Base-by-base conservation (phyloP, 2,888 invertebrate genomes). In the Drosophila melanosoma region DNA sequence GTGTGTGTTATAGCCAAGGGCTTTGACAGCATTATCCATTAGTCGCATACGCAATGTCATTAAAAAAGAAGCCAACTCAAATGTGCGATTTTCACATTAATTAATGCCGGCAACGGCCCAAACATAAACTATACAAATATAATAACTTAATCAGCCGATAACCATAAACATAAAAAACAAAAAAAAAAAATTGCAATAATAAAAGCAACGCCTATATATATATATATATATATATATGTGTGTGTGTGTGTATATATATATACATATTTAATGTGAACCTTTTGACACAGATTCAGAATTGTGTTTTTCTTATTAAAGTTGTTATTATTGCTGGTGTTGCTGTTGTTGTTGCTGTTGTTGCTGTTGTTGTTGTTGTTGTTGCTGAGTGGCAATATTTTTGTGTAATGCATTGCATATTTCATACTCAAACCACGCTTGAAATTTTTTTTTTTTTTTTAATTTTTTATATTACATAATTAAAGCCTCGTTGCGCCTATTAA, bases 91-190 rank as follows among this genome's bases (percentile, higher is more conserved):
- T 62, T 62, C 62, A 60, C 72, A 77, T 71, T 59, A 76, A 76
- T 71, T 66, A 45, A 45, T 7, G 15, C 32, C 52, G 33, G 12
- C 3, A 29, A 23, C 67, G 45, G 49, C 53, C n/a, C 35, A 38
- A 58, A 36, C 58, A 76, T 76, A 76, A 76, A 76, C 77, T 66
- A 77, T 66, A n/a, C n/a, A 76, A 76, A 66, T 75, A 74, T 74
- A 76, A 76, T 76, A 76, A 76, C 73, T 76, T 76, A 76, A 77
- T 76, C 77, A 77, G 72, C 59, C 62, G 58, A 52, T 63, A 66
- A 49, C 73, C 57, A 64, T 77, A 67, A 76, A 67, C 67, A 76
- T 67, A 45, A 76, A 77, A 42, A 17, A 53, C 33, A 57, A 35
- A 42, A 17, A 53, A 45, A 57, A 35, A 2, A 26, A 26, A 29